Conservation (phyloP, 2,888 invertebrate species). For the Patella ulyssiponensis region DNA sequence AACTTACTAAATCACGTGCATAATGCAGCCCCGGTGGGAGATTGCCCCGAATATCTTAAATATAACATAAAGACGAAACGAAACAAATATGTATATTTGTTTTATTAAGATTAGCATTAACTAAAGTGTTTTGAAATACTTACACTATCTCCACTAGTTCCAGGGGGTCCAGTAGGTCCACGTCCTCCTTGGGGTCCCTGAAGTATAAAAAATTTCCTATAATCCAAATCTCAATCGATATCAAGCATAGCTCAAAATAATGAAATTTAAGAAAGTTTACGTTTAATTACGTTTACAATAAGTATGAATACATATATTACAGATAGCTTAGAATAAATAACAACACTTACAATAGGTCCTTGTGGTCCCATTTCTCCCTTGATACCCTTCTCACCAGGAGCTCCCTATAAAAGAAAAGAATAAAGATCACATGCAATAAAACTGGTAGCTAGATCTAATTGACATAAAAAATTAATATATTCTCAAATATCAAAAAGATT, state of each 20-base stretch:
- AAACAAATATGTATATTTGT: too few species aligned
- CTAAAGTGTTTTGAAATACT: constrained; percentile 22
- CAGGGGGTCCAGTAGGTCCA: constrained; percentile 54
- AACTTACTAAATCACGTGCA: too few species aligned
- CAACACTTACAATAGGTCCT: constrained; percentile 54
- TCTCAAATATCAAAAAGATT: too few species aligned
- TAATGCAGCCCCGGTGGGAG: too few species aligned
- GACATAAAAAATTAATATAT: background rate
- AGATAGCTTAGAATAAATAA: background rate
- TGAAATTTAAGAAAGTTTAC: too few species aligned
- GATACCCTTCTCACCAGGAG: constrained; percentile 49
- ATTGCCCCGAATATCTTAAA: too few species aligned
- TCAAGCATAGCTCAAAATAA: too few species aligned
- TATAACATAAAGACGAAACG: too few species aligned
- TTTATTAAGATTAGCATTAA: too few species aligned
- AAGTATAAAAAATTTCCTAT: background rate
- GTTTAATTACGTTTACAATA: too few species aligned
- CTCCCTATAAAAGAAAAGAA: constrained; percentile 46
- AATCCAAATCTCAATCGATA: too few species aligned
- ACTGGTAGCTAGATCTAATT: background rate
- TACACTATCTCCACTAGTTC: constrained; percentile 54
- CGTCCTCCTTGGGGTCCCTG: constrained; percentile 45
- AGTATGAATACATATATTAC: too few species aligned
- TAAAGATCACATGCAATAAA: background rate
- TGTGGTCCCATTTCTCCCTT: constrained; percentile 53